A percentile compares a stretch with the other conserved stretches of the same genome.
Conservation (phyloP, 2,888 invertebrate genomes). For the Papilio protenor region DNA sequence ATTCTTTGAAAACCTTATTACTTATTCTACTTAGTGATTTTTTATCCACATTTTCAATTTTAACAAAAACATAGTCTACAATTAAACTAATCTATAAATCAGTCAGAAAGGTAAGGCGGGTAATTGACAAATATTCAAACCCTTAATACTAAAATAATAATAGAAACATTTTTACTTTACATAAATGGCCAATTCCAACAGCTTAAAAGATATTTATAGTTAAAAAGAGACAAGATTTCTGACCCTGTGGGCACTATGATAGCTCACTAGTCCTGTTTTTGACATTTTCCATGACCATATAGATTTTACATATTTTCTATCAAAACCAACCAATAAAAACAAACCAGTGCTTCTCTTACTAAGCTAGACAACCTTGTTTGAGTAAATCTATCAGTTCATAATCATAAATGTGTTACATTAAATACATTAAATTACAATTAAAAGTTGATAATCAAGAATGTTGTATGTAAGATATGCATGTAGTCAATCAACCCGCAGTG, state of each 20-base stretch:
- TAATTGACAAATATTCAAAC: constrained; percentile 37
- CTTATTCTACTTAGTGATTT: background rate
- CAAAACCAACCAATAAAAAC: no score
- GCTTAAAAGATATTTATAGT: background rate
- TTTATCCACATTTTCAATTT: background rate
- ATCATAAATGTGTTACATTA: background rate
- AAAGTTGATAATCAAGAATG: no score
- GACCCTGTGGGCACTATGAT: no score
- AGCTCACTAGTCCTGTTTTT: no score
- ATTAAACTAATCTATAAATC: constrained; percentile 4
- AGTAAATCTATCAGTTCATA: background rate
- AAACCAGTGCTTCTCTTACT: no score
- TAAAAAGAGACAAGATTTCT: no score
- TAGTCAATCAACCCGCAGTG: no score
- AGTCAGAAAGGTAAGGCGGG: constrained; percentile 39
- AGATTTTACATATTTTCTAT: no score
- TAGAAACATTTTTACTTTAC: constrained; percentile 44
- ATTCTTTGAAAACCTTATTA: background rate
- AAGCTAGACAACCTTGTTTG: no score
- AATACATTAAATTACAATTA: no score
- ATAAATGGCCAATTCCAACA: background rate
- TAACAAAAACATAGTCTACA: background rate
- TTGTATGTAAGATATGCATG: background rate
- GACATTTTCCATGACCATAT: no score
- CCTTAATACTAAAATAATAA: constrained; percentile 7